A percentile compares a stretch with the other conserved stretches of the same genome.
Conservation (phyloP, 35 echinoderm and acorn worm species). For the Eucidaris tribuloides region DNA sequence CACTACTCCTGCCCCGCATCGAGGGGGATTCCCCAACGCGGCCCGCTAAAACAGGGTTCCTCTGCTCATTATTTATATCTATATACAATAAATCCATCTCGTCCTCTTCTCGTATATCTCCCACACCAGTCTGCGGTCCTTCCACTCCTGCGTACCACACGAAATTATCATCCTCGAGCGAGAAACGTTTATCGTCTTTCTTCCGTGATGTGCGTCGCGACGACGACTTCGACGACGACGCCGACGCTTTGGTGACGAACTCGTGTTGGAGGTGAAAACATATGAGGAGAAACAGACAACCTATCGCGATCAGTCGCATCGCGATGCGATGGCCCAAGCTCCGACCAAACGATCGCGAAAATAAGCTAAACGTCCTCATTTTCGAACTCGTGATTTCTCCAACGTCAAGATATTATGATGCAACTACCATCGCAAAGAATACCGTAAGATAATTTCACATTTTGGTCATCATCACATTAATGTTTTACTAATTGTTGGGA, state of each 20-base stretch:
- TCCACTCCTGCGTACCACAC: not conserved
- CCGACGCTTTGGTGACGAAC: not conserved
- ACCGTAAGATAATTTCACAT: no score
- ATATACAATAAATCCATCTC: not conserved
- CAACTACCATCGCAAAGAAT: no score
- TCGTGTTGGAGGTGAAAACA: conserved; percentile 11
- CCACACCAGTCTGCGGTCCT: not conserved
- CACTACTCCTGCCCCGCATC: not conserved
- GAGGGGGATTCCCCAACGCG: no score
- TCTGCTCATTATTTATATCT: conserved; percentile 9
- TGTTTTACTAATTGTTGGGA: no score
- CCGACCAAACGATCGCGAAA: conserved; percentile 12
- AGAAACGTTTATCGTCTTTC: not conserved
- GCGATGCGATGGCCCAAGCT: not conserved
- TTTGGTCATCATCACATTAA: no score
- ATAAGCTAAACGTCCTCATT: not conserved
- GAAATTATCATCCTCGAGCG: not conserved
- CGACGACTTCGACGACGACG: not conserved
- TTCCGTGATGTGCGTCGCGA: no score
- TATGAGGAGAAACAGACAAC: conserved; percentile 1
- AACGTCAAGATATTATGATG: no score
- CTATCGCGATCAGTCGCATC: not conserved
- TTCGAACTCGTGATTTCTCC: no score
- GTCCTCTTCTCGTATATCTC: not conserved
- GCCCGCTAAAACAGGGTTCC: not conserved